Evolutionary conservation across 2,888 invertebrate species (phyloP).

Genomic region (Lomographa bimaculata): DNA sequence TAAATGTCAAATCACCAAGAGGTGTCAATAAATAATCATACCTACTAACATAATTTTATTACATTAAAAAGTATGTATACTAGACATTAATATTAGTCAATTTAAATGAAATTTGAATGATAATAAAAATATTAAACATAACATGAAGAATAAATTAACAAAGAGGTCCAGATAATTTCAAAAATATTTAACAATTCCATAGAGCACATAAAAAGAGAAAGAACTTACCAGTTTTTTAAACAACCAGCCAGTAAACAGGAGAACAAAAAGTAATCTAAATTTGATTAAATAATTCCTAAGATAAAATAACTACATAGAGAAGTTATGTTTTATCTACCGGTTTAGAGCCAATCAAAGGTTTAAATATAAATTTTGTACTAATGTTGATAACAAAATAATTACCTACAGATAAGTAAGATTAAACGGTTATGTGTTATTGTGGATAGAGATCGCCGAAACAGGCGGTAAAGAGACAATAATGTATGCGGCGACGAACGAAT

Average conservation of each 20-base stretch:
- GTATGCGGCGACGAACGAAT: constrained; percentile 69
- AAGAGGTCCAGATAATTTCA: too few species aligned
- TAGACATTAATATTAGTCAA: too few species aligned
- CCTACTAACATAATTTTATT: too few species aligned
- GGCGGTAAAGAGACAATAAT: constrained; percentile 46
- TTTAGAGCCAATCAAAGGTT: constrained; percentile 77
- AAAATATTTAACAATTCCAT: too few species aligned
- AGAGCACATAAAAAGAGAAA: too few species aligned
- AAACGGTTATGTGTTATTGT: constrained; percentile 46
- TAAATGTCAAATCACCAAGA: too few species aligned
- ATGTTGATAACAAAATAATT: constrained; percentile 76
- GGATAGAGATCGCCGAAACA: constrained; percentile 51
- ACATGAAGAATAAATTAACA: too few species aligned
- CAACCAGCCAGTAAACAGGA: constrained; percentile 17
- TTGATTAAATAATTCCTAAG: constrained; percentile 40
- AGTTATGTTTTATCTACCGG: constrained; percentile 56
- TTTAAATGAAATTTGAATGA: too few species aligned
- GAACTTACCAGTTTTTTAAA: constrained; percentile 17
- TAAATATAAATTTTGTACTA: constrained; percentile 70
- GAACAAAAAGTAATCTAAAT: constrained; percentile 24
- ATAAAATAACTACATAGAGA: constrained; percentile 36
- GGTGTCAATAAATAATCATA: too few species aligned
- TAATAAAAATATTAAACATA: too few species aligned
- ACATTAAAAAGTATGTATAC: too few species aligned
- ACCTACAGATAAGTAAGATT: constrained; percentile 74